Evolutionary conservation across 1,140 invertebrate genomes (phyloP), one percentile per base, ranked within the genome.

Genomic region (Drosophila guanche): DNA sequence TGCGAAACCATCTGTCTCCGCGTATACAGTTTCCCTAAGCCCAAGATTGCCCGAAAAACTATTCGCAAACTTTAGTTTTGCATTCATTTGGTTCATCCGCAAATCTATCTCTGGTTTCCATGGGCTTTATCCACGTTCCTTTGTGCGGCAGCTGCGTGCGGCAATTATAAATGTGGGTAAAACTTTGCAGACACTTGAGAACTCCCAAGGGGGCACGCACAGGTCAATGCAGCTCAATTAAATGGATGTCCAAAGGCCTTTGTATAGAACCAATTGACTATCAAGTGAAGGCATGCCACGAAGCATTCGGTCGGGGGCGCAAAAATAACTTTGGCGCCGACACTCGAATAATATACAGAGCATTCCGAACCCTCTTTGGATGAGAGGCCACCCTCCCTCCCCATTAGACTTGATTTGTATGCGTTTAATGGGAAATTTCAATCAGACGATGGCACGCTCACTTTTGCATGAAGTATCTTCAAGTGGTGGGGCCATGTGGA

Each of bases 191-290:
- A 63, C 65, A 74, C 77, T 80, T 52, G 74, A 78, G 69, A 83
- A 58, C 62, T 83, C 43, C 51, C 62, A 57, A 12, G 3, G 8
- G 4, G 33, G 33, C 3, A 4, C 10, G 33, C 69, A 55, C 52
- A 76, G 80, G 76, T 84, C 72, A 85, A 65, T 76, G 80, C 62
- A 73, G 76, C 72, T 79, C 72, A 84, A 79, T 85, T 79, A 85
- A 85, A 76, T 76, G 76, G 42, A 51, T 45, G 33, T 63, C 67
- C 50, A 46, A 58, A 37, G 47, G 66, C 47, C 43, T 56, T 65
- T 74, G 61, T 73, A 41, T 40, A 55, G 41, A 54, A 37, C 47
- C 68, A 60, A 63, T 63, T 68, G 62, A 41, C 41, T 73, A 47
- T 57, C 37, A 46, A 74, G 54, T 61, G 56, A 62, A 41, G 16